These are phyloP conservation scores for Andrena hattorfiana DNA, from an alignment of 2,888 invertebrate genomes.

Conservation along the genomic window DNA sequence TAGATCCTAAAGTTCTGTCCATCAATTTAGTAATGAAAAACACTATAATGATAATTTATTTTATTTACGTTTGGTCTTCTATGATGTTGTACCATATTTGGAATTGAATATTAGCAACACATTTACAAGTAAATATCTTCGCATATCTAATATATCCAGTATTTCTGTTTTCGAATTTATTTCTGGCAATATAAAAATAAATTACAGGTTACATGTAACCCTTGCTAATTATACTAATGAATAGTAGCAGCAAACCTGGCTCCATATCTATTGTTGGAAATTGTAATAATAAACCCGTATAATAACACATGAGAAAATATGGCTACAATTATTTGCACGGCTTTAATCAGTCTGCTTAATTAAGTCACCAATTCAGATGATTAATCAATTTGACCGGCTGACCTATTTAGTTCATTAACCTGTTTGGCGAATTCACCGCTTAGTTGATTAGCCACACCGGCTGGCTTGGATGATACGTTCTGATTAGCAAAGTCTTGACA, in stretches of 20 bases:
- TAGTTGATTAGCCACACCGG: constrained; percentile 37
- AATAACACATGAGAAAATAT: constrained; percentile 28
- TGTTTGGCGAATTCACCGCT: constrained; percentile 49
- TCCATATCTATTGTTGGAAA: too few species aligned
- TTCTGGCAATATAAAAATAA: background rate
- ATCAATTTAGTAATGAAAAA: too few species aligned
- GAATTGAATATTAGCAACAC: too few species aligned
- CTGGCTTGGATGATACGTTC: constrained; percentile 11
- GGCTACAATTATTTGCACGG: constrained; percentile 25
- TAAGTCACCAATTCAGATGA: constrained; percentile 51
- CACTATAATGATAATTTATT: too few species aligned
- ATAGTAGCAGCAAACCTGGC: background rate
- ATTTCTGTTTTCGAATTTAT: too few species aligned
- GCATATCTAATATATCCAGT: too few species aligned
- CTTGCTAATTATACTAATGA: background rate
- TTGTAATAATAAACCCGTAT: background rate
- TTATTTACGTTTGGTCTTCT: too few species aligned
- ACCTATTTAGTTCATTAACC: constrained; percentile 54
- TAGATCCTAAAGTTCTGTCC: too few species aligned
- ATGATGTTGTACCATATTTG: too few species aligned
- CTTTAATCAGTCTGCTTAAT: constrained; percentile 53
- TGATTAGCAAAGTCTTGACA: constrained; percentile 18
- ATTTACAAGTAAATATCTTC: too few species aligned
- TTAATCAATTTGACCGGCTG: constrained; percentile 58
- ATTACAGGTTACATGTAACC: background rate